These are phyloP conservation scores for Boloria euphrosyne DNA, from an alignment of 2,888 invertebrate genomes.

Conservation along the genomic window DNA sequence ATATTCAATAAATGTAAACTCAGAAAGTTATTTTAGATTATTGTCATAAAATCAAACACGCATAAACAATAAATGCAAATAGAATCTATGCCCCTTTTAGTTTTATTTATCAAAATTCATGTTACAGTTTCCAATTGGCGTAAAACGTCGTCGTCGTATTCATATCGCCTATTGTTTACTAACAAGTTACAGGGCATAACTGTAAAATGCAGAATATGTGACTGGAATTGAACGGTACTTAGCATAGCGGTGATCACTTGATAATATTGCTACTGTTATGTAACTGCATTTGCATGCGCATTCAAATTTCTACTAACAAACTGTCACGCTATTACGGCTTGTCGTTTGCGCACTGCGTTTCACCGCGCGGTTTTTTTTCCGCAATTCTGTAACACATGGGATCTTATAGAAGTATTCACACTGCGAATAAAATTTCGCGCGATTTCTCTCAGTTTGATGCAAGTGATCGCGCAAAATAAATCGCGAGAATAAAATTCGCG, in stretches of 20 bases:
- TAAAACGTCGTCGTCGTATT: background rate
- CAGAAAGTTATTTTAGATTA: too few relatives aligned
- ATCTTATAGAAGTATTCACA: too few relatives aligned
- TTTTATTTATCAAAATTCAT: constrained; percentile 6
- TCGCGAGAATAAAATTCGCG: too few relatives aligned
- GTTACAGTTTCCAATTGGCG: constrained; percentile 8
- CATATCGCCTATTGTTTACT: constrained; percentile 21
- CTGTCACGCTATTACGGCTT: too few relatives aligned
- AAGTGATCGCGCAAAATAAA: too few relatives aligned
- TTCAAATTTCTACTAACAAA: background rate
- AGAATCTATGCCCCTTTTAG: too few relatives aligned
- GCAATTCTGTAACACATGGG: too few relatives aligned
- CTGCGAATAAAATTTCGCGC: too few relatives aligned
- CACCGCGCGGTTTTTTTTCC: too few relatives aligned
- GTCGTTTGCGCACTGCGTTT: too few relatives aligned
- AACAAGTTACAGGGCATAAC: constrained; percentile 17
- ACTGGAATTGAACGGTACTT: constrained; percentile 18
- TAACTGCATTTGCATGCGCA: background rate
- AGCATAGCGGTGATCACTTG: constrained; percentile 16
- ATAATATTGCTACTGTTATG: background rate
- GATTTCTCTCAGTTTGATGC: too few relatives aligned
- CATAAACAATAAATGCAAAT: background rate
- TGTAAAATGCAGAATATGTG: constrained; percentile 22
- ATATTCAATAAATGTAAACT: too few relatives aligned
- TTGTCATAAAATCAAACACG: background rate